phyloP scores from a whole-genome alignment of 2,113 vertebrate species.

The Tachysurus vachellii region DNA sequence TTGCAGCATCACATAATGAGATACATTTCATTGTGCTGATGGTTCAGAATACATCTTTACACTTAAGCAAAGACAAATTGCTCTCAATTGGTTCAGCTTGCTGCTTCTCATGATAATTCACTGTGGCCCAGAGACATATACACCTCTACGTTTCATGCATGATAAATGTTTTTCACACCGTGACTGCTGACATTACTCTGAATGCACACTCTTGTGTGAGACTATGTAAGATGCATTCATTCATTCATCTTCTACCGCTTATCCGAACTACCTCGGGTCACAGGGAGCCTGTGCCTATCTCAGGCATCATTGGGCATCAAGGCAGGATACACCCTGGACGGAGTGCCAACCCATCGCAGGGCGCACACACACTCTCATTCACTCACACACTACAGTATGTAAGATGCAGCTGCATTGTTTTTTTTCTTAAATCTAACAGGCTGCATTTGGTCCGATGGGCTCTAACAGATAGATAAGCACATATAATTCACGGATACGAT shows the following conservation, averaged over 20 bases:
- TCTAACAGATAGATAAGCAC: not conserved
- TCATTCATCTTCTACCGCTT: too few relatives aligned
- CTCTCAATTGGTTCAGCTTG: not conserved
- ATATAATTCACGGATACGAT: not conserved
- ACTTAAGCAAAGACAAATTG: slow-evolving; percentile 15
- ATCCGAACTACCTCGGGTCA: too few relatives aligned
- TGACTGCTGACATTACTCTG: not conserved
- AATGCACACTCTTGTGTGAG: not conserved
- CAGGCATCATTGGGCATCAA: too few relatives aligned
- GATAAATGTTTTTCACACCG: not conserved
- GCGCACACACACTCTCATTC: too few relatives aligned
- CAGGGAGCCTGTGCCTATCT: too few relatives aligned
- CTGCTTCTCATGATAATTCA: not conserved
- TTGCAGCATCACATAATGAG: slow-evolving; percentile 4
- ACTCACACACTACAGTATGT: too few relatives aligned
- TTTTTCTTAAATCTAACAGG: not conserved
- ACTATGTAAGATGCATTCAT: not conserved
- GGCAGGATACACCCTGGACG: too few relatives aligned
- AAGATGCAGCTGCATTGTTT: not conserved
- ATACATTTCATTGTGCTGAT: slow-evolving; percentile 5
- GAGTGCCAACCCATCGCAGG: too few relatives aligned
- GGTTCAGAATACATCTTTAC: not conserved
- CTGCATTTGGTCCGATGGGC: not conserved
- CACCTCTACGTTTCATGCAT: not conserved
- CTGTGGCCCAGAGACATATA: not conserved